Evolutionary conservation across 2,797 vertebrate species (phyloP), one percentile per base, ranked within the genome.

Genomic region (Melanotaenia trifasciata): DNA sequence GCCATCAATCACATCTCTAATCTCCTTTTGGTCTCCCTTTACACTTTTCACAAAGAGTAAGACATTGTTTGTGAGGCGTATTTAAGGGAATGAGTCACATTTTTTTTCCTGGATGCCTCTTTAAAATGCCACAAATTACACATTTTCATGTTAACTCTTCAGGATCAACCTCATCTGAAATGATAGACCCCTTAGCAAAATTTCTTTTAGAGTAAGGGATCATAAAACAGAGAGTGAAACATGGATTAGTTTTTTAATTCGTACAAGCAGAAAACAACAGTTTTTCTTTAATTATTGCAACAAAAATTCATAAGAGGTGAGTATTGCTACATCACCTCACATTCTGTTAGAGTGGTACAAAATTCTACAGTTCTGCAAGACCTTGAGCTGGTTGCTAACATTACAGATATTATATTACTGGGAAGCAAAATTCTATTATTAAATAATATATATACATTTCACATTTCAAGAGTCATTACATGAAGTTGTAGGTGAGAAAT

Each of bases 1-100:
- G 67, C 58, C 74, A 89, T 90, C 85, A 75, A 82, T 92, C 85
- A 86, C 74, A 70, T 74, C 61, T 80, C 81, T 84, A 89, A 87
- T 87, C 84, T 87, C 33, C 33, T 71, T 54, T 66, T 64, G 54
- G 73, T 74, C 68, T 81, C 56, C n/a, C 63, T 81, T 78, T 71
- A 72, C 74, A 76, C 72, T 82, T 81, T 68, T 81, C 78, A 72
- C 67, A 71, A 45, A 22, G 22, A 79, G 24, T 26, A 76, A 63
- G 65, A 80, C 72, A 59, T 9, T 70, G 67, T 83, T 79, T 69
- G 64, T 79, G 70, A 71, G 72, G 54, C 66, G 76, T 66, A 74
- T 67, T 70, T 53, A 14, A 3, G 58, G n/a, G 35, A 62, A 59
- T 70, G 61, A 12, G 51, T 54, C 36, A 58, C 35, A 63, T 74